Base-by-base conservation (phyloP, 2,113 vertebrate species). In the Leiothrix lutea region DNA sequence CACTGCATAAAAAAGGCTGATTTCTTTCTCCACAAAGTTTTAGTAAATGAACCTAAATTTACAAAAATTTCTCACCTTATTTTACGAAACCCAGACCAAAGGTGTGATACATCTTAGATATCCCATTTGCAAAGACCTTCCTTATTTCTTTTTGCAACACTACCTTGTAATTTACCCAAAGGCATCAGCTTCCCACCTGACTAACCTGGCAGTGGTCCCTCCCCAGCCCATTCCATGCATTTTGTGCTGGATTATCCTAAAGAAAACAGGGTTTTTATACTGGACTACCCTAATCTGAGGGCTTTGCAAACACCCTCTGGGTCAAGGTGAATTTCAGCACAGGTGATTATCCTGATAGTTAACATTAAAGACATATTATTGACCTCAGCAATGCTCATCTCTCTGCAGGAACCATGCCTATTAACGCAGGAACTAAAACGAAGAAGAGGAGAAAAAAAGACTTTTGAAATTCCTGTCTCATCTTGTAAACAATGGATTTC, bases 401-500 rank as follows among this genome's bases (percentile, higher is more conserved):
- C 72, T 82, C 90, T 3, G 1, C 65, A 90, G 92, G 75, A 93
- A 24, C 23, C 29, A 5, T 2, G 25, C 62, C 57, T 61, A 75
- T 81, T 80, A 94, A 67, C 53, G 42, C 54, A 40, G 62, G 38
- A 89, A 92, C n/a, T 78, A 65, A 94, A 96, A 90, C 3, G 48
- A 90, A 67, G 44, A 73, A 38, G 35, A 69, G 12, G 8, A 44
- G 11, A 74, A 92, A 64, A 64, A 72, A 77, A 47, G 53, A 57
- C 90, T 91, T 93, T 38, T 91, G 71, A 96, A 94, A 91, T 94
- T 36, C 12, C 67, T 2, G 19, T 88, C 35, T 95, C 33, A 75
- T 94, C 66, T 90, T 71, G 75, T 90, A 95, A 81, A 96, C 40
- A 94, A 91, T 61, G 38, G 58, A 38, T 80, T 82, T 96, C 72